A percentile compares a stretch with the other conserved stretches of the same genome.
Evolutionary conservation across 64 coral and sea anemone species (phyloP).

Genomic region (Pocillopora verrucosa): DNA sequence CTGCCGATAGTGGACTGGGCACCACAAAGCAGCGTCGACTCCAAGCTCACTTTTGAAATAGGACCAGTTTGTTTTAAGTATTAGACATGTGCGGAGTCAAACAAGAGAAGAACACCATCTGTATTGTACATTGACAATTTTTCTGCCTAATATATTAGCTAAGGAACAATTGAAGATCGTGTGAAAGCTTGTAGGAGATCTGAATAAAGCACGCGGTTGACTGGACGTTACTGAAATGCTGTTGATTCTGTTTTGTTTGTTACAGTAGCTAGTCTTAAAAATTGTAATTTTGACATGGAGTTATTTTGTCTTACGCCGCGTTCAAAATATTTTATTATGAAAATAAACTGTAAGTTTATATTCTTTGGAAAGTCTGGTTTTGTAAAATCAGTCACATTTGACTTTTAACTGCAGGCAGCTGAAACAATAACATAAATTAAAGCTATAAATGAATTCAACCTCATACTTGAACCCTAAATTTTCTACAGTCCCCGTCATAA

Average conservation of each 20-base stretch:
- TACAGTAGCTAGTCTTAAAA: neutral
- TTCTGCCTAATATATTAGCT: constrained; percentile 22
- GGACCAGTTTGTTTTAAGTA: constrained; percentile 71
- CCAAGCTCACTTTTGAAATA: constrained; percentile 56
- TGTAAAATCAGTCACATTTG: no score
- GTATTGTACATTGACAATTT: constrained; percentile 24
- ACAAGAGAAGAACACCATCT: neutral
- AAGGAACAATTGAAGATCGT: neutral
- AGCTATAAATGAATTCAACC: no score
- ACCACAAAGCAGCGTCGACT: constrained; percentile 27
- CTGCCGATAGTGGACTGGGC: constrained; percentile 62
- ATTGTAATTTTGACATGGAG: neutral
- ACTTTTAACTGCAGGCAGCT: no score
- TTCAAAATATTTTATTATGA: neutral
- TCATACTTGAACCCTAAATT: no score
- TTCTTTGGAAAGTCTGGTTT: neutral
- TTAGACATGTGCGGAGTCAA: neutral
- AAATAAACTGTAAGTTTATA: neutral
- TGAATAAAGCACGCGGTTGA: neutral
- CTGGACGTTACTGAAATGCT: neutral
- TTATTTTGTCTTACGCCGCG: neutral
- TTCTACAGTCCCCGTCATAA: no score
- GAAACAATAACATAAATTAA: no score
- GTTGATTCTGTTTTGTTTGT: neutral
- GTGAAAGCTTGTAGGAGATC: neutral